A percentile compares a stretch with the other conserved stretches of the same genome.
Conservation (phyloP, 2,888 invertebrate genomes). For the Epiblema foenella region DNA sequence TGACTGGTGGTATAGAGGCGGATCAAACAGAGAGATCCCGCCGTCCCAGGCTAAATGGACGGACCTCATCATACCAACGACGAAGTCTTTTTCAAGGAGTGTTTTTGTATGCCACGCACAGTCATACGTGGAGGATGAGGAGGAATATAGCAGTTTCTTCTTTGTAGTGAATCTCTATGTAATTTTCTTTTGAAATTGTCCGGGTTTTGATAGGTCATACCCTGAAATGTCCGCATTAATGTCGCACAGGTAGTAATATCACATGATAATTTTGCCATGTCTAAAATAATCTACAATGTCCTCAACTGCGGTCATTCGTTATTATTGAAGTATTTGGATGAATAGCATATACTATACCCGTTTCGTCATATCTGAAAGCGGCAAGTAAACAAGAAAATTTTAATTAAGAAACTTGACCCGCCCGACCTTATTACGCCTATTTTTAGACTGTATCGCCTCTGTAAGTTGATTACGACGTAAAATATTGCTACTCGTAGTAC, state of each 20-base stretch:
- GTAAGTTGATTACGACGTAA: conserved; percentile 50
- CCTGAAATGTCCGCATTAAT: too few relatives aligned
- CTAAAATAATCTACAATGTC: background rate
- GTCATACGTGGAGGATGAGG: too few relatives aligned
- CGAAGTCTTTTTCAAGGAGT: background rate
- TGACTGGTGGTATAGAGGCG: too few relatives aligned
- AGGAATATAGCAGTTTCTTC: too few relatives aligned
- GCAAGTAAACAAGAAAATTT: conserved; percentile 11
- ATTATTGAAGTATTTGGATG: conserved; percentile 10
- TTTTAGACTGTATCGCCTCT: conserved; percentile 36
- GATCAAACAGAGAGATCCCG: too few relatives aligned
- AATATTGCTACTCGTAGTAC: conserved; percentile 52
- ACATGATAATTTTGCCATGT: too few relatives aligned
- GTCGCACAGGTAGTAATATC: too few relatives aligned
- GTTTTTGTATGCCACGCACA: background rate
- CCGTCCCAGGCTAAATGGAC: too few relatives aligned
- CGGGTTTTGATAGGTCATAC: too few relatives aligned
- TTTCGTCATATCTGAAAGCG: conserved; percentile 33
- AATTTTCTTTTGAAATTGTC: too few relatives aligned
- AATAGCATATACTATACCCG: background rate
- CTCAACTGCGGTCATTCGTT: conserved; percentile 4
- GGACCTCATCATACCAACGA: too few relatives aligned
- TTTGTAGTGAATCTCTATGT: too few relatives aligned
- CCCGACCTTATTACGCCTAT: conserved; percentile 37
- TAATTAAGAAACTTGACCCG: conserved; percentile 27